Conservation (phyloP, 1,140 invertebrate species). For the Aphaenogaster rudis region DNA sequence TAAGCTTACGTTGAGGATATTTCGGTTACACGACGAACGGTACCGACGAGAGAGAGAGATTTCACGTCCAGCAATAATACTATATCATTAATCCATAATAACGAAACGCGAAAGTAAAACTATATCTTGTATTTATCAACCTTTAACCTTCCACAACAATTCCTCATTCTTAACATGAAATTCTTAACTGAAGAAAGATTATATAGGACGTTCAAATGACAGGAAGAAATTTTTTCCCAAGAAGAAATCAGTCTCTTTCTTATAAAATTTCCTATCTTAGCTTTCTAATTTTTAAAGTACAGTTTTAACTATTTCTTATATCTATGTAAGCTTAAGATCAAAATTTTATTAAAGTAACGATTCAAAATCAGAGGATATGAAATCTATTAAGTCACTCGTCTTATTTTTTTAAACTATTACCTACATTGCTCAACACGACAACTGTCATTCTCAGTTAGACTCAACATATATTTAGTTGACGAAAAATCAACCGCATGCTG, state of each 20-base stretch:
- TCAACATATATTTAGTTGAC: slow-evolving; percentile 12
- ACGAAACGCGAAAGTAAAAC: slow-evolving; percentile 11
- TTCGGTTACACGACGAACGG: slow-evolving; percentile 7
- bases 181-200: background rate
- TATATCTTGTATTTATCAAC: background rate
- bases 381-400: background rate
- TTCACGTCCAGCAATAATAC: background rate
- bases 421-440: background rate
- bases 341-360: background rate
- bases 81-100: slow-evolving; percentile 10
- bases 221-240: background rate
- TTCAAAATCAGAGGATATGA: background rate
- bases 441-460: background rate
- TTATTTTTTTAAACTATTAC: background rate
- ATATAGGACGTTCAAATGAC: background rate
- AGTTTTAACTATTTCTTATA: background rate
- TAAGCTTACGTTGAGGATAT: background rate
- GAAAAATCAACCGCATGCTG: background rate
- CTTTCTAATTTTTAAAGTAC: background rate
- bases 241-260: background rate
- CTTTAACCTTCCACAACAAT: slow-evolving; percentile 1
- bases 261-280: background rate
- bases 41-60: background rate
- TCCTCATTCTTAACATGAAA: background rate
- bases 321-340: background rate